Conservation (phyloP, 2,113 vertebrate species). For the Solea solea region DNA sequence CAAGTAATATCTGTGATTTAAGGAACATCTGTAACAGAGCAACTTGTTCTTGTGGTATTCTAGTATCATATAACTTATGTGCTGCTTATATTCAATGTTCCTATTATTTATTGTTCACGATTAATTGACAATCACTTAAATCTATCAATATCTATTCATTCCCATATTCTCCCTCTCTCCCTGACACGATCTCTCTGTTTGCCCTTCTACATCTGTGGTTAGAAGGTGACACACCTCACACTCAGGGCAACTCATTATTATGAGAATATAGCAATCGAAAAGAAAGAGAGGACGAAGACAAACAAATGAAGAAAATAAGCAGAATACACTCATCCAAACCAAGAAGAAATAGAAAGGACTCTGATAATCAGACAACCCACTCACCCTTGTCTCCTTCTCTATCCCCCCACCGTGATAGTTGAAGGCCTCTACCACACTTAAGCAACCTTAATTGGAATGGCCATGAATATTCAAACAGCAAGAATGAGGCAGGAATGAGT, state of each 20-base stretch:
- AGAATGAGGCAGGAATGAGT: slow-evolving; percentile 55
- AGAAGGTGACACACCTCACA: slow-evolving; percentile 72
- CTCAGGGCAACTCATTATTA: slow-evolving; percentile 58
- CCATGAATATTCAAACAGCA: slow-evolving; percentile 77
- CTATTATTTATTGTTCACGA: too few species aligned
- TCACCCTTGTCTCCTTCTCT: slow-evolving; percentile 32
- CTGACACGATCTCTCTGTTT: slow-evolving; percentile 52
- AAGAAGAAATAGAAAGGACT: slow-evolving; percentile 37
- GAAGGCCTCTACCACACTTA: slow-evolving; percentile 63
- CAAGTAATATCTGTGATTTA: too few species aligned
- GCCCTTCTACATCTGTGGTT: slow-evolving; percentile 66
- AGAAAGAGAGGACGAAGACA: slow-evolving; percentile 28
- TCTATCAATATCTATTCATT: slow-evolving; percentile 44
- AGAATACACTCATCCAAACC: slow-evolving; percentile 56
- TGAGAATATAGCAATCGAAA: slow-evolving; percentile 39
- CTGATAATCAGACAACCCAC: slow-evolving; percentile 42
- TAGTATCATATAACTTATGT: too few species aligned
- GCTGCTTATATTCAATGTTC: too few species aligned
- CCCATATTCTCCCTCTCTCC: slow-evolving; percentile 48
- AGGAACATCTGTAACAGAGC: too few species aligned
- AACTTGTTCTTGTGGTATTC: too few species aligned
- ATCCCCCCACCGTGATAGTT: slow-evolving; percentile 48
- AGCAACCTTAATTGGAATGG: slow-evolving; percentile 73
- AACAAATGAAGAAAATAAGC: slow-evolving; percentile 61
- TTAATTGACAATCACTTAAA: too few species aligned